Evolutionary conservation across 2,888 invertebrate species (phyloP).

Genomic region (Conomelus anceps): DNA sequence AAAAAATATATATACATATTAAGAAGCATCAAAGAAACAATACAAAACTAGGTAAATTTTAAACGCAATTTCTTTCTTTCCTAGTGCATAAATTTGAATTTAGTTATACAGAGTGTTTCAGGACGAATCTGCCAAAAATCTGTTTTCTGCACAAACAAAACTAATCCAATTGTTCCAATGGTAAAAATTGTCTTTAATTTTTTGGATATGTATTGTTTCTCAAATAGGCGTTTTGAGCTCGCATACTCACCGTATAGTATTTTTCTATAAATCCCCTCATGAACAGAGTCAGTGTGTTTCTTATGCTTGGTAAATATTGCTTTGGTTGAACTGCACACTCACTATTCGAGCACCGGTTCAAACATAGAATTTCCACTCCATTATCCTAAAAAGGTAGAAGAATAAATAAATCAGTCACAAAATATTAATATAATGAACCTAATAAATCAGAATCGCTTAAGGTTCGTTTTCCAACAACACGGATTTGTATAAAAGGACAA

Average conservation of each 20-base stretch:
- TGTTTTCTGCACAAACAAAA: too few relatives aligned
- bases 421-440: too few relatives aligned
- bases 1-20: not conserved
- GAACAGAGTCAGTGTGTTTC: constrained; percentile 63
- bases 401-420: not conserved
- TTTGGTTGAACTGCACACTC: constrained; percentile 61
- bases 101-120: too few relatives aligned
- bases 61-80: not conserved
- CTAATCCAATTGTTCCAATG: too few relatives aligned
- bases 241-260: constrained; percentile 59
- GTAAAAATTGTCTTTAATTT: too few relatives aligned
- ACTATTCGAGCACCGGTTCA: constrained; percentile 65
- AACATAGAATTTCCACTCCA: constrained; percentile 46
- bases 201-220: too few relatives aligned
- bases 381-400: constrained; percentile 39
- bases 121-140: too few relatives aligned
- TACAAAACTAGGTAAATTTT: not conserved
- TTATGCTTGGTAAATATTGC: constrained; percentile 59
- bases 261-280: constrained; percentile 60
- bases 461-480: too few relatives aligned
- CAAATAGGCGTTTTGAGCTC: too few relatives aligned
- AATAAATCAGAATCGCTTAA: too few relatives aligned
- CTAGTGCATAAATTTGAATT: not conserved
- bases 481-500: too few relatives aligned
- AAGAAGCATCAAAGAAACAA: not conserved